These are phyloP conservation scores for Frankliniella fusca DNA, from an alignment of 2,888 invertebrate genomes.

Conservation along the genomic window DNA sequence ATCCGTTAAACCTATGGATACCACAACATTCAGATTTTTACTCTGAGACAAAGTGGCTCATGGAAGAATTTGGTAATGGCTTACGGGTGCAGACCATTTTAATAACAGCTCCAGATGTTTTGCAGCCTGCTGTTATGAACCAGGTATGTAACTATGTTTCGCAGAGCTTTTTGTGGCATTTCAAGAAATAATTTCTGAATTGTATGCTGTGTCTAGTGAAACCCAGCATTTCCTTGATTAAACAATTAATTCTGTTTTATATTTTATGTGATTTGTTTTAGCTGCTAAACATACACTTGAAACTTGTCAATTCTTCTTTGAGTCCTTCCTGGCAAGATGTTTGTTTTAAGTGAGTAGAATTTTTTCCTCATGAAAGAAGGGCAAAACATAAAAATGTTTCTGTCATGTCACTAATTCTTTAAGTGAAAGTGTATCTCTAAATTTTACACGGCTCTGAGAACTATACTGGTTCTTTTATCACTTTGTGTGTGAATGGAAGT, in stretches of 20 bases:
- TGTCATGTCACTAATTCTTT: neutral
- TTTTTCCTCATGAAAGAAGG: neutral
- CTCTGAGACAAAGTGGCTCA: conserved; percentile 67
- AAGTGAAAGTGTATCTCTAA: no score
- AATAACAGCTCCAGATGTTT: conserved; percentile 62
- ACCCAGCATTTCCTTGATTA: neutral
- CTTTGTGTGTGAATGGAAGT: no score
- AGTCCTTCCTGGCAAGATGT: conserved; percentile 51
- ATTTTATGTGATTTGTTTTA: conserved; percentile 40
- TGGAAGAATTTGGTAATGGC: conserved; percentile 61
- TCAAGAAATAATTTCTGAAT: neutral
- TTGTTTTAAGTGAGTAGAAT: conserved; percentile 52
- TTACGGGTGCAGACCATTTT: conserved; percentile 60
- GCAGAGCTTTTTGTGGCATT: no score
- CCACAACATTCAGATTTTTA: conserved; percentile 67
- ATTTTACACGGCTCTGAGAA: no score
- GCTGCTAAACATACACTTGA: conserved; percentile 53
- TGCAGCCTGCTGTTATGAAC: conserved; percentile 57
- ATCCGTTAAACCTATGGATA: conserved; percentile 72
- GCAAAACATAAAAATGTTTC: neutral
- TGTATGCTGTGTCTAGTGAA: neutral
- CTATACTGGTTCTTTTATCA: no score
- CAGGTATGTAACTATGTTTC: conserved; percentile 44
- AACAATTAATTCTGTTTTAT: conserved; percentile 25
- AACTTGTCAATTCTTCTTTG: conserved; percentile 49